Evolutionary conservation across 2,888 invertebrate genomes (phyloP), one percentile per base, ranked within the genome.

Genomic region (Calameuta idolon): DNA sequence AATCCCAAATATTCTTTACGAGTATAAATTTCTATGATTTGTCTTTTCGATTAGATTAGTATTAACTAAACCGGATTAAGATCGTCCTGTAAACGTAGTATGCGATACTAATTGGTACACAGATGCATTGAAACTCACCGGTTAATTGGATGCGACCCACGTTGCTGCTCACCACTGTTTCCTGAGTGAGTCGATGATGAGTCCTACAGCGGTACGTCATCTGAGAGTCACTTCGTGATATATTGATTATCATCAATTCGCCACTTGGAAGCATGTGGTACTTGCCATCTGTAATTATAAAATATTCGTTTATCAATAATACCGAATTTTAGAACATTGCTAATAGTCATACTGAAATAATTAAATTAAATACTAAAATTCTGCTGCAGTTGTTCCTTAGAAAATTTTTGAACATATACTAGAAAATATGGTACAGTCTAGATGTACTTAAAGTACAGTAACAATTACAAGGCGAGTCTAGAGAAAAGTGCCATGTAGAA

Each of bases 131-230:
- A 77, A 74, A 84, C 91, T 91, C 89, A 94, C 94, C 94, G 85
- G 93, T 93, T 86, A 94, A 88, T 88, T 93, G 93, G 83, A 94
- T 92, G 87, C 93, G 92, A 15, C 94, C 94, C 35, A 93, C 93
- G 87, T 93, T 93, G 79, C 92, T 92, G 89, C 94, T 94, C 82
- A 93, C 92, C 81, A 93, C 93, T 55, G 93, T 93, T 84, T 94
- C 94, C 84, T 93, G 93, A 23, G 94, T 94, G 84, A 94, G 88
- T 83, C 93, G 93, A 89, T 94, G 94, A 89, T 93, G 92, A 73
- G 94, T 94, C 80, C 94, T 92, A 88, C 94, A 94, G 69, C 93
- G 92, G 89, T 94, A 94, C 82, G 93, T 92, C 87, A 92, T 92
- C 84, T 93, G 92, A 31, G 93, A 92, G 91, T 94, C 94, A 81